These are phyloP conservation scores for Ptilorrhoa leucosticta DNA, from an alignment of 2,113 vertebrate species.

Conservation along the genomic window DNA sequence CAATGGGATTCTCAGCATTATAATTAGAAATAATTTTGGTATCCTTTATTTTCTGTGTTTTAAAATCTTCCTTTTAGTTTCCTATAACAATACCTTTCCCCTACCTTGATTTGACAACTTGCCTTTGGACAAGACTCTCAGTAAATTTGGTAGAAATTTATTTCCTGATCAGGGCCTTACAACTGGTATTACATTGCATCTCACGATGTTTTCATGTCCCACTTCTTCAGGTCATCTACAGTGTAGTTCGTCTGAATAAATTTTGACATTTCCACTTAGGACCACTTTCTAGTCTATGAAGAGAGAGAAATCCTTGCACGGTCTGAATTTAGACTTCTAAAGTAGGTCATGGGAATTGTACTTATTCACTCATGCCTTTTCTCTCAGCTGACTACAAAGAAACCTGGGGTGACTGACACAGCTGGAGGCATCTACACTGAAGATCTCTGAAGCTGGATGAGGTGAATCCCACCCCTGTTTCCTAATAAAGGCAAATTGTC, in stretches of 20 bases:
- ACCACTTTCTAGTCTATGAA: neutral
- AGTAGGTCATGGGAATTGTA: constrained; percentile 36
- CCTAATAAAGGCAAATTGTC: neutral
- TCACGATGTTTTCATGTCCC: neutral
- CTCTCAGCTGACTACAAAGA: constrained; percentile 17
- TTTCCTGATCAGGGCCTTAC: neutral
- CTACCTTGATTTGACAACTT: neutral
- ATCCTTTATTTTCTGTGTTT: neutral
- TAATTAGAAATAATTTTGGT: neutral
- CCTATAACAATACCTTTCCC: neutral
- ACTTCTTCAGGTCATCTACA: neutral
- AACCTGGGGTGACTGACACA: neutral
- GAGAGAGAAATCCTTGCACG: neutral
- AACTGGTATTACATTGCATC: neutral
- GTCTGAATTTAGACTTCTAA: constrained; percentile 25
- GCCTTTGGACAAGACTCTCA: neutral
- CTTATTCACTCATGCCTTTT: neutral
- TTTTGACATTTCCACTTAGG: neutral
- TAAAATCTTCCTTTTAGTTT: neutral
- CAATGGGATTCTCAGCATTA: neutral
- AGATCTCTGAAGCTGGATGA: neutral
- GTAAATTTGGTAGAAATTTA: neutral
- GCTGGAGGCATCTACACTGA: neutral
- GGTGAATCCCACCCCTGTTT: neutral
- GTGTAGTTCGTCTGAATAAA: neutral